Evolutionary conservation across 1,140 invertebrate genomes (phyloP).

Genomic region (Lucilia sericata): DNA sequence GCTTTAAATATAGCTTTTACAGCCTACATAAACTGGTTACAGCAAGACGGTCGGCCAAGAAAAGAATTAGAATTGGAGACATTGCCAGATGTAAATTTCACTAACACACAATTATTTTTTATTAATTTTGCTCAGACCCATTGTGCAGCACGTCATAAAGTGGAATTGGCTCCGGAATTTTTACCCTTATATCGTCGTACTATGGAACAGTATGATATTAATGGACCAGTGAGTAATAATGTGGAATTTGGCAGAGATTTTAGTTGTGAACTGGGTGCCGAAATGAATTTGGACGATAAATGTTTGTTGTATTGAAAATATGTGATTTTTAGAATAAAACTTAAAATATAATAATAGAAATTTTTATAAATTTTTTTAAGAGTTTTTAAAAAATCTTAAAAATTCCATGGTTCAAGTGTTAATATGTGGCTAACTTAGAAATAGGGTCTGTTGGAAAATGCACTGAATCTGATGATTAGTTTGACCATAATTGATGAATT

Average conservation of each 20-base stretch:
- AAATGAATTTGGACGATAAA: constrained; percentile 64
- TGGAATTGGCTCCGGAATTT: constrained; percentile 49
- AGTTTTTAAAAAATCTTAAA: too few relatives aligned
- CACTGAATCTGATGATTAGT: too few relatives aligned
- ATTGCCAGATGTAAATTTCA: constrained; percentile 57
- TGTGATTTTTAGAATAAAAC: constrained; percentile 10
- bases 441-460: too few relatives aligned
- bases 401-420: too few relatives aligned
- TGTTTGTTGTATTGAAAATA: constrained; percentile 53
- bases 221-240: constrained; percentile 59
- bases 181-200: constrained; percentile 58
- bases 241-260: constrained; percentile 61
- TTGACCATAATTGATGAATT: too few relatives aligned
- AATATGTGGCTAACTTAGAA: too few relatives aligned
- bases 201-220: constrained; percentile 57
- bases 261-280: constrained; percentile 54
- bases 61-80: constrained; percentile 52
- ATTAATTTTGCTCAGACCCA: constrained; percentile 75
- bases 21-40: constrained; percentile 69
- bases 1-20: constrained; percentile 74
- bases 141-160: constrained; percentile 53
- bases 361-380: too few relatives aligned
- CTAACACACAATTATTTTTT: constrained; percentile 78
- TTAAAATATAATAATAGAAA: constrained; percentile 7
- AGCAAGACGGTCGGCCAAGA: constrained; percentile 48